Conservation (phyloP, 2,113 vertebrate genomes). For the Ramphastos sulfuratus region DNA sequence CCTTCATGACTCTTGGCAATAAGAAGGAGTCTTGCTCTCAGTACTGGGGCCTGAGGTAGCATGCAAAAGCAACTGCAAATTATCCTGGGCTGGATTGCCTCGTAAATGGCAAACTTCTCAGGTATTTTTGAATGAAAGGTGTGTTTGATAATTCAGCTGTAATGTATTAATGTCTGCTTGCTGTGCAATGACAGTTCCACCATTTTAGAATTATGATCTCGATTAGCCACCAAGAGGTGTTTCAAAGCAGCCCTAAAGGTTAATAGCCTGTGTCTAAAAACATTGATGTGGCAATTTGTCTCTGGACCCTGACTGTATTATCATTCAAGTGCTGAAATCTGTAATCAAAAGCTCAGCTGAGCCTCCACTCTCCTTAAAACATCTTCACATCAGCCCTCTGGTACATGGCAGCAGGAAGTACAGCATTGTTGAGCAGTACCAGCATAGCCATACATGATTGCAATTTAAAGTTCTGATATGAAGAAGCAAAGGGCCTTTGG, state of each 20-base stretch:
- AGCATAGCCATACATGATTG: background rate
- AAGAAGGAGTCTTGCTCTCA: background rate
- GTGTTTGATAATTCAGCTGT: background rate
- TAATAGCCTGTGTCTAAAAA: background rate
- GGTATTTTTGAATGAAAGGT: background rate
- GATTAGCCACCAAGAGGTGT: background rate
- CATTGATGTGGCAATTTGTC: background rate
- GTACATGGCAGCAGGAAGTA: background rate
- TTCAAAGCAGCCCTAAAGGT: background rate
- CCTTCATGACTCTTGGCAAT: background rate
- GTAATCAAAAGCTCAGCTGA: slow-evolving; percentile 1
- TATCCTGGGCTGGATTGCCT: background rate
- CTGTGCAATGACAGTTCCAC: background rate
- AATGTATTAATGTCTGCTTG: background rate
- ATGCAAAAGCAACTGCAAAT: background rate
- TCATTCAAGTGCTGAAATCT: background rate
- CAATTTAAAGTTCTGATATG: background rate
- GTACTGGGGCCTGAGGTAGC: background rate
- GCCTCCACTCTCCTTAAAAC: background rate
- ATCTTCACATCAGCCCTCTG: background rate
- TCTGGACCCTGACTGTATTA: background rate
- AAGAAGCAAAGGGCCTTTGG: background rate
- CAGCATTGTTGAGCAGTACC: background rate
- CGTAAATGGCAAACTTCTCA: background rate
- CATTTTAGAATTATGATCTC: background rate